Evolutionary conservation across 1,140 invertebrate genomes (phyloP), one percentile per base, ranked within the genome.

Genomic region (Diuraphis noxia): DNA sequence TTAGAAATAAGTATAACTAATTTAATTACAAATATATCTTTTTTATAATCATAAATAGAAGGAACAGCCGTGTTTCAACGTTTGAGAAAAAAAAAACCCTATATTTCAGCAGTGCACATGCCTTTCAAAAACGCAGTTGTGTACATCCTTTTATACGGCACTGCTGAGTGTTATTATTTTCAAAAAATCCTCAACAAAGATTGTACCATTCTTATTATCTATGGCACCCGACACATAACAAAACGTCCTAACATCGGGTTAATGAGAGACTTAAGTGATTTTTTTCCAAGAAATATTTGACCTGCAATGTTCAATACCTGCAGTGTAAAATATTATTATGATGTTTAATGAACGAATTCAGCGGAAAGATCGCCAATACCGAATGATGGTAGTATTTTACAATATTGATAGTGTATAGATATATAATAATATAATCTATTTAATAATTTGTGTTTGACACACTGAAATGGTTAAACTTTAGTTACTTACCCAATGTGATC

Each of bases 21-120:
- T 79, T 79, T 8, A 79, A 79, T 79, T 72, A n/a, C 4, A 36
- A 79, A 79, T 23, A 38, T 79, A 38, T 38, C 34, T 52, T 63
- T 34, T 38, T 8, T 79, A 38, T 38, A 36, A 23, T 8, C 38
- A 38, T 38, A 36, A 23, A 79, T 79, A 36, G 7, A 79, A 79
- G 77, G 36, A 79, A 34, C 34, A 36, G 23, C 34, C 7, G 21
- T 34, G n/a, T 34, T 34, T 77, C 13, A 34, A 10, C 63, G 0
- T 21, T 21, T 10, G 36, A 79, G 19, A 9, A 79, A 36, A 77
- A 79, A 40, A 13, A 81, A 7, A 43, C 25, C 25, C 23, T 84
- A 43, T 23, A 34, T 8, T 91, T 91, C 89, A 91, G 89, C 89
- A 91, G 89, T 82, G 43, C 89, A 91, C 89, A 82, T 91, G 89